These are phyloP conservation scores for Notothenia rossii DNA, from an alignment of 2,113 vertebrate genomes.

Conservation along the genomic window DNA sequence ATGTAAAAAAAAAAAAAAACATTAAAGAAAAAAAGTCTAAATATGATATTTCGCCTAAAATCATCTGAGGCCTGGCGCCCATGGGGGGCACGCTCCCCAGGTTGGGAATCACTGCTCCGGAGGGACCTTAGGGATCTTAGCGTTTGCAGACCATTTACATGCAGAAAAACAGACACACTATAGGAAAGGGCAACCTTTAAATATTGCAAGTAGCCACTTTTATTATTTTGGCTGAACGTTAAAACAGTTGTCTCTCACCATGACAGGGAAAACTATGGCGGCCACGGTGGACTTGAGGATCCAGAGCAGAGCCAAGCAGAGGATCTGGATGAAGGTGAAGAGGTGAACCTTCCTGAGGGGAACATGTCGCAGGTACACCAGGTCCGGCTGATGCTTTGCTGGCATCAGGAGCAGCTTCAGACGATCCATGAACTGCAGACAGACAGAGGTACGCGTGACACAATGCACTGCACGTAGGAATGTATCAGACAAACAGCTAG, in stretches of 20 bases:
- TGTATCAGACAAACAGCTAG: not conserved
- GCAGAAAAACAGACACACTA: too few species aligned
- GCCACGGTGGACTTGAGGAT: constrained; percentile 98
- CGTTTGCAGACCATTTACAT: too few species aligned
- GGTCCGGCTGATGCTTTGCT: constrained; percentile 97
- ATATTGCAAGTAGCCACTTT: too few species aligned
- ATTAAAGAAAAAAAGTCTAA: too few species aligned
- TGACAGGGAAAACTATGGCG: constrained; percentile 98
- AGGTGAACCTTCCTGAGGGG: constrained; percentile 96
- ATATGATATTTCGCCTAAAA: too few species aligned
- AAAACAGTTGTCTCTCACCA: constrained; percentile 84
- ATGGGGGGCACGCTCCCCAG: too few species aligned
- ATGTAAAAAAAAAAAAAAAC: too few species aligned
- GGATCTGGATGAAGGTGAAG: constrained; percentile 95
- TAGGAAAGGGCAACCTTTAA: too few species aligned
- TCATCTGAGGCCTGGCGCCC: too few species aligned
- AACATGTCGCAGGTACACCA: constrained; percentile 96
- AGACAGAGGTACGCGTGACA: not conserved
- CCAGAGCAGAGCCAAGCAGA: constrained; percentile 97
- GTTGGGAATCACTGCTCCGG: too few species aligned
- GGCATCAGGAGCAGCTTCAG: constrained; percentile 97
- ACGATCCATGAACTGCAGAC: constrained; percentile 95
- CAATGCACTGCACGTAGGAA: not conserved
- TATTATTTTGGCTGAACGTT: too few species aligned
- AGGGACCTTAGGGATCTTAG: too few species aligned